Evolutionary conservation across 2,113 vertebrate genomes (phyloP), one percentile per base, ranked within the genome.

Genomic region (Thunnus thynnus): DNA sequence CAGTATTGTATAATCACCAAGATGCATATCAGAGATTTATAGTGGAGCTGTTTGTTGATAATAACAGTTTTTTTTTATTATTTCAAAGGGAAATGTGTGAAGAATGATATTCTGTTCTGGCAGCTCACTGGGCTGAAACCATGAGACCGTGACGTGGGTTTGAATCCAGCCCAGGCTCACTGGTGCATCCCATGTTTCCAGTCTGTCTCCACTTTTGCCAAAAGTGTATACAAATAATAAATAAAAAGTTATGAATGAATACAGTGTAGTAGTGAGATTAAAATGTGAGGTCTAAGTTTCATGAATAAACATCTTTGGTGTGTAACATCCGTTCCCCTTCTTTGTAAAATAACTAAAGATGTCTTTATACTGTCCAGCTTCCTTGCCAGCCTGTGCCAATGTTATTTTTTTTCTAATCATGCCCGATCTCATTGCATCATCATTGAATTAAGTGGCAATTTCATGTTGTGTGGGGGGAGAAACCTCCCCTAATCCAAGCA

Each of bases 401-500:
- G 44, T n/a, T 61, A 30, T 52, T 77, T 17, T 10, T 55, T 66
- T 76, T 82, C 50, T 75, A 84, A 90, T 90, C 85, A 88, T 13
- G 58, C 74, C 68, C 27, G 56, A 72, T 86, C 67, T 83, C 46
- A 74, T 82, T 89, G 87, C 80, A 44, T 65, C 18, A 13, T 88
- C 86, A 83, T 83, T 90, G 88, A 89, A 83, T 92, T 90, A 91
- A 89, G 76, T 83, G 77, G 65, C 82, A 90, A 92, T 92, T 92
- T 90, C 81, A 88, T 44, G 81, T 85, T 81, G 44, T 67, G 47
- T 65, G 80, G 56, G 56, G 66, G 66, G 61, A 84, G 77, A 90
- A 76, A 65, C 61, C 77, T 70, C 69, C 76, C 52, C 83, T 85
- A 91, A 91, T 87, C 86, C 78, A 72, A 82, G 82, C 76, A 61